Evolutionary conservation across 2,797 vertebrate genomes (phyloP), one percentile per base, ranked within the genome.

Genomic region (Mastacembelus armatus): DNA sequence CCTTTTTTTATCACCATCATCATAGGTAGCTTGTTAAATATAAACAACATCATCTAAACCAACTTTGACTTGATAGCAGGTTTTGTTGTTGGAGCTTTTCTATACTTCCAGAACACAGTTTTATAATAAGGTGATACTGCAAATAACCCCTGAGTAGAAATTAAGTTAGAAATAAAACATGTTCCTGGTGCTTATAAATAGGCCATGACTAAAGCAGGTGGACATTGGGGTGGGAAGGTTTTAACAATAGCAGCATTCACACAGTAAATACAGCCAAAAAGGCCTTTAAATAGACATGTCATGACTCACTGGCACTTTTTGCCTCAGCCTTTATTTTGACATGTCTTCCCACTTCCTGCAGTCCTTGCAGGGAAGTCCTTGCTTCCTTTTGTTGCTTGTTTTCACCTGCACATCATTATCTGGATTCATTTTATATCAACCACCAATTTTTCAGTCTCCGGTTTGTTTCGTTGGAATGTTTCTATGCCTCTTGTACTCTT

Each of bases 261-360:
- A 15, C 35, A 36, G 35, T 36, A 15, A 39, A 55, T 50, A 19
- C 29, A 62, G 5, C 26, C 4, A 19, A 19, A 2, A 61, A 42
- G n/a, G 11, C 6, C 19, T 71, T 66, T 51, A 64, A 72, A 72
- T 66, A 66, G 61, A 75, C 7, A 5, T 40, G n/a, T n/a, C n/a
- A n/a, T n/a, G n/a, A n/a, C n/a, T n/a, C n/a, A n/a, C n/a, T n/a
- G n/a, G n/a, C n/a, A n/a, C n/a, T n/a, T n/a, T n/a, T n/a, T n/a
- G n/a, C n/a, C n/a, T n/a, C n/a, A n/a, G n/a, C n/a, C n/a, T n/a
- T n/a, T n/a, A n/a, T n/a, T n/a, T n/a, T n/a, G n/a, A n/a, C n/a
- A n/a, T n/a, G n/a, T n/a, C n/a, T n/a, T n/a, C n/a, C n/a, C n/a
- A n/a, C n/a, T n/a, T n/a, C n/a, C n/a, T n/a, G n/a, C n/a, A n/a